phyloP scores from a whole-genome alignment of 2,797 vertebrate genomes.

The Cottoperca gobio region DNA sequence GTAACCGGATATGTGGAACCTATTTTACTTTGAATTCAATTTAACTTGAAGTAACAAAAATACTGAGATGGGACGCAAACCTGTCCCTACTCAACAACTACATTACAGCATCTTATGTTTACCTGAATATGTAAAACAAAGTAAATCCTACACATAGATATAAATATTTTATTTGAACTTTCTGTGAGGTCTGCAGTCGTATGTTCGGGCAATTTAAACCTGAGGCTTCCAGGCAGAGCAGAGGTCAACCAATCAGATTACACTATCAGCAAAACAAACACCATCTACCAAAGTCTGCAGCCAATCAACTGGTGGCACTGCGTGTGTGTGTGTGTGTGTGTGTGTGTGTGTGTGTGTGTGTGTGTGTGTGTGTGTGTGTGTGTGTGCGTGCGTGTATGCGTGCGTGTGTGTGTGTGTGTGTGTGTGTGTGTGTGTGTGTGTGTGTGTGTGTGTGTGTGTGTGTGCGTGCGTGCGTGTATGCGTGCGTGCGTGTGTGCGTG shows the following conservation, averaged over 20 bases:
- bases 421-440: slow-evolving; percentile 6
- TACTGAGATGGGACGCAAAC: too few relatives aligned
- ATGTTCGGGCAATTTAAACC: slow-evolving; percentile 7
- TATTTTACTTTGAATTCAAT: too few relatives aligned
- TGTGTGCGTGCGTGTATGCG: neutral
- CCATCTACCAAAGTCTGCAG: slow-evolving; percentile 53
- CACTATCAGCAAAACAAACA: slow-evolving; percentile 80
- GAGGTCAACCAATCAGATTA: slow-evolving; percentile 72
- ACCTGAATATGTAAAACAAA: neutral
- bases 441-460: slow-evolving; percentile 24
- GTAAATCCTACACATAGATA: neutral
- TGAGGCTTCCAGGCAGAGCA: slow-evolving; percentile 36
- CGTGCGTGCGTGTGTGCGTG: slow-evolving; percentile 28
- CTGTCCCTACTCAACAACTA: neutral
- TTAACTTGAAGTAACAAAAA: too few relatives aligned
- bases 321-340: slow-evolving; percentile 30
- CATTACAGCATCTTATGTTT: neutral
- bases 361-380: slow-evolving; percentile 6
- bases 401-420: slow-evolving; percentile 27
- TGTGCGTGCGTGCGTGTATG: neutral
- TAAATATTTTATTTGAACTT: slow-evolving; percentile 4
- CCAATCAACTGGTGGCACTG: slow-evolving; percentile 52
- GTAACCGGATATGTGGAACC: too few relatives aligned
- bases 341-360: slow-evolving; percentile 26
- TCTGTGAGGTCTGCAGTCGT: slow-evolving; percentile 8